Conservation (phyloP, 2,888 invertebrate genomes). For the Drosophila longiperda region DNA sequence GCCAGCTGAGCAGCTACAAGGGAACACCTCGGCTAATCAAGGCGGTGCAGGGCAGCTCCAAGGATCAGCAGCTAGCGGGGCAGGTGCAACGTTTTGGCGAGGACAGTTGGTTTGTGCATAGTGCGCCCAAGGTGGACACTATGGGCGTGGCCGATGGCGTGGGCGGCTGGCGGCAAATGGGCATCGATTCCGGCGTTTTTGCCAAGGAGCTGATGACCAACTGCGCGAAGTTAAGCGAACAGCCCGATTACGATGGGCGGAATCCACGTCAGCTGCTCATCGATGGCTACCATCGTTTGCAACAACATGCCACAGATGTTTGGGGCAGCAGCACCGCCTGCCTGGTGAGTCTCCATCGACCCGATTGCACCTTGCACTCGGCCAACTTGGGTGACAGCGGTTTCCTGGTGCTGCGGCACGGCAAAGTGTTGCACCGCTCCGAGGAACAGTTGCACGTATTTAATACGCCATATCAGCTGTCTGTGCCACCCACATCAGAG, state of each 20-base stretch:
- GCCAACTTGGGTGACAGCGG: conserved; percentile 99
- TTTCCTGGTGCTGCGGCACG: conserved; percentile 94
- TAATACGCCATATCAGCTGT: conserved; percentile 98
- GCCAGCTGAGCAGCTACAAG: not conserved
- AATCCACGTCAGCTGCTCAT: conserved; percentile 94
- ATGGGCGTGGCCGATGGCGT: conserved; percentile 98
- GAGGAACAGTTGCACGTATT: conserved; percentile 98
- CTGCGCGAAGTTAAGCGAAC: conserved; percentile 94
- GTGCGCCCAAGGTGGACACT: conserved; percentile 57
- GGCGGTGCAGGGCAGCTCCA: conserved; percentile 60
- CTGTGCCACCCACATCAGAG: conserved; percentile 94
- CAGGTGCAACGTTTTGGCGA: conserved; percentile 55
- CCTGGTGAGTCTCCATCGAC: conserved; percentile 94
- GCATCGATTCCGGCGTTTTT: conserved; percentile 97
- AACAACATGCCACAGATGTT: conserved; percentile 93
- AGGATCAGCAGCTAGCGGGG: conserved; percentile 5
- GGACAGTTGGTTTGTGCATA: conserved; percentile 64
- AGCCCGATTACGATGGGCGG: conserved; percentile 92
- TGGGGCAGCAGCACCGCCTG: conserved; percentile 98
- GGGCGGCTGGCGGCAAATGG: conserved; percentile 98
- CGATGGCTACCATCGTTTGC: conserved; percentile 93
- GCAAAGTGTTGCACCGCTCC: conserved; percentile 94
- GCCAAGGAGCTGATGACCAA: conserved; percentile 96
- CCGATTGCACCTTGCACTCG: conserved; percentile 94
- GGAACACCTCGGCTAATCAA: conserved; percentile 50